Percentiles rank a stretch among this genome's conserved stretches.
Conservation (phyloP, 2,888 invertebrate genomes). For the Microplitis manilae region DNA sequence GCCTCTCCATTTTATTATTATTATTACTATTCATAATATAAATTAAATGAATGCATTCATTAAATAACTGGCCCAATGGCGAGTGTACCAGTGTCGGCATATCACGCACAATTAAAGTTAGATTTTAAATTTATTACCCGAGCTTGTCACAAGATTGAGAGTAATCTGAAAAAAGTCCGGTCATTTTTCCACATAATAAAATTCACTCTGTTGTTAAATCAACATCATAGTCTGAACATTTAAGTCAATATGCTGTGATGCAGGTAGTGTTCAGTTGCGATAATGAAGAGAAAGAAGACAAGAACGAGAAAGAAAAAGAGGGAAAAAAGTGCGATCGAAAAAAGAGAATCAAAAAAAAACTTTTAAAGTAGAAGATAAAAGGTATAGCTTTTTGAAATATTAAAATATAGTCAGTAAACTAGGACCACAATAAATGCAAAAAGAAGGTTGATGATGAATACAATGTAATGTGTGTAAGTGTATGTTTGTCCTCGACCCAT, state of each 20-base stretch:
- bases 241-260: neutral
- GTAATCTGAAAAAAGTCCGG: no score
- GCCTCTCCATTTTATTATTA: no score
- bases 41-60: no score
- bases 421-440: neutral
- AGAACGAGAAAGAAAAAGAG: neutral
- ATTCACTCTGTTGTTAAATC: no score
- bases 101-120: no score
- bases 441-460: neutral
- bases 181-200: no score
- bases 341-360: slow-evolving; percentile 8
- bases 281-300: neutral
- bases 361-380: neutral
- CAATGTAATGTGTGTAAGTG: neutral
- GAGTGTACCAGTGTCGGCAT: no score
- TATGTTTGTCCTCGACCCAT: neutral
- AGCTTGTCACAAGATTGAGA: no score
- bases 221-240: no score
- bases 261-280: neutral
- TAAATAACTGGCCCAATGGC: no score
- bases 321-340: neutral
- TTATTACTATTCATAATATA: no score
- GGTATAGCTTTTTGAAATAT: slow-evolving; percentile 9
- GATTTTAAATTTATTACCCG: no score
- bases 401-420: slow-evolving; percentile 13